Base-by-base conservation (phyloP, 2,888 invertebrate species). In the Galeopsomyia nigrocyanea region DNA sequence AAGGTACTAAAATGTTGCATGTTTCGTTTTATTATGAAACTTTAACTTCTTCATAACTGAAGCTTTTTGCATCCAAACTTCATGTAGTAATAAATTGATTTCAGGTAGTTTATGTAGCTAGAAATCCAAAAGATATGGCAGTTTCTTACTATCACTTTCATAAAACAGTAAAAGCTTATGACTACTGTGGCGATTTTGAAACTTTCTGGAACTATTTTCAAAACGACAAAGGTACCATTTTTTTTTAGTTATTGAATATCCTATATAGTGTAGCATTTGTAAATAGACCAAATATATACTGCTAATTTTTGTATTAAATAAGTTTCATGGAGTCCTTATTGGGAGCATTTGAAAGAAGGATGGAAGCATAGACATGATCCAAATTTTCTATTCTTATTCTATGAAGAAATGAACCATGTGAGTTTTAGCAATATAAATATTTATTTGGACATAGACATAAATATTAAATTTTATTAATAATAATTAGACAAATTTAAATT, bases 301-400 rank as follows among this genome's bases (percentile, higher is more conserved):
- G 21, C 10, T 49, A 21, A 51, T 47, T 47, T 60, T 10, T 53
- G 3, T 67, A 49, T 68, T 81, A 80, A 13, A 39, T 17, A 75
- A 93, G 93, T 91, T 82, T 89, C 91, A 49, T 93, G 92, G 91
- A 89, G 91, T 60, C 94, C 95, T 0, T 95, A 91, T 81, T 95
- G 93, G 89, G 90, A 91, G 69, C 95, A 95, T 80, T 82, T 95
- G 2, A 91, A 92, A 81, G 94, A 95, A 87, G 94, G 93, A 0
- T 93, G 93, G 92, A 87, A 89, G 6, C 84, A 89, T 65, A 89
- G 91, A 76, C 80, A 93, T 73, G 88, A 93, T 77, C 87, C 91
- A 1, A 94, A 94, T 83, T 87, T 95, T 73, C 86, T 94, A 1
- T 94, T 94, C 79, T 86, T 95, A 71, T 93, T 93, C 82, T 95